Evolutionary conservation across 1,140 invertebrate genomes (phyloP).

Genomic region (Venturia canescens): DNA sequence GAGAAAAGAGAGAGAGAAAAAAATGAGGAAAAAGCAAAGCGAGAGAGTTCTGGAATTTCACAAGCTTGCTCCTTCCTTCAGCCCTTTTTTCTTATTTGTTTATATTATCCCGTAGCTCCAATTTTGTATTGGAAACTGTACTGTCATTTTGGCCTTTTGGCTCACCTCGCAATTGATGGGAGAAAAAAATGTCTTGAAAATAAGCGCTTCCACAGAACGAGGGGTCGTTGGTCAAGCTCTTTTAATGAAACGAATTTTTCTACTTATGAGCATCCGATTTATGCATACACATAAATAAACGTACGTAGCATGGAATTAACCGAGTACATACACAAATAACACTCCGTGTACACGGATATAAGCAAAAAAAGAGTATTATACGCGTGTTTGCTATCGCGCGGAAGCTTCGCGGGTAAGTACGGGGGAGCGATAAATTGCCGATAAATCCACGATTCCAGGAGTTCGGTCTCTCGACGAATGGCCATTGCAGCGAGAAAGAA

Average conservation of each 20-base stretch:
- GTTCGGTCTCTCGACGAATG: not conserved
- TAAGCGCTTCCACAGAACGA: not conserved
- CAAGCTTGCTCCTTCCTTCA: not conserved
- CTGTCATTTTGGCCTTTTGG: not conserved
- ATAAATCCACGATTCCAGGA: not conserved
- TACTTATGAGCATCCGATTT: not conserved
- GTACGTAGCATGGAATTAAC: no score
- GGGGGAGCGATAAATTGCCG: not conserved
- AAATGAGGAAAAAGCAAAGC: no score
- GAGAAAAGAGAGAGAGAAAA: not conserved
- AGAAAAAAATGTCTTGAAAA: not conserved
- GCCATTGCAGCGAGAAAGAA: not conserved
- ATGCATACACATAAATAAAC: no score
- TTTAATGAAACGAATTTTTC: not conserved
- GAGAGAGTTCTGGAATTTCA: slow-evolving; percentile 2
- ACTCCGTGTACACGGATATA: not conserved
- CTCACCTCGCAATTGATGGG: not conserved
- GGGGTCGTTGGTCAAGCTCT: not conserved
- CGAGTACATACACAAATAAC: no score
- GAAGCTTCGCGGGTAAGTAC: not conserved
- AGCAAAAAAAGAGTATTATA: not conserved
- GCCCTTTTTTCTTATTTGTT: not conserved
- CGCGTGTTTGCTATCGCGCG: not conserved
- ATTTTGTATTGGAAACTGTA: not conserved
- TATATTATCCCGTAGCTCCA: not conserved